Percentiles rank a stretch among this genome's conserved stretches.
Evolutionary conservation across 2,888 invertebrate species (phyloP).

Genomic region (Phragmatobia fuliginosa): DNA sequence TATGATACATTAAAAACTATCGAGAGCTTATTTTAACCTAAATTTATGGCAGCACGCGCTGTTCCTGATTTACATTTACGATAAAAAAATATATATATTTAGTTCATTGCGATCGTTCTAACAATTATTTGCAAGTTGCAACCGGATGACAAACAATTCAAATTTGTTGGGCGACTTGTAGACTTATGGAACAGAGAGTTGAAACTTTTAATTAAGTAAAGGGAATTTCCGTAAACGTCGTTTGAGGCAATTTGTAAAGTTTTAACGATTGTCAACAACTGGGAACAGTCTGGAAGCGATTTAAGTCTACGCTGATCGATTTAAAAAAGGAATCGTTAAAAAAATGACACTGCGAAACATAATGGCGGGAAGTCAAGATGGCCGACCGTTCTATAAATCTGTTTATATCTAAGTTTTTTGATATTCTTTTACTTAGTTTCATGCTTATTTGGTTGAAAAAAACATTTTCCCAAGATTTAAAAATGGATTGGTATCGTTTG

Average conservation of each 20-base stretch:
- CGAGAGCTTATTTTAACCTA: conserved; percentile 23
- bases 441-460: neutral
- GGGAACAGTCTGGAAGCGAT: conserved; percentile 45
- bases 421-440: neutral
- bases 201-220: conserved; percentile 80
- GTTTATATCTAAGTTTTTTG: neutral
- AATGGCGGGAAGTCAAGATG: conserved; percentile 38
- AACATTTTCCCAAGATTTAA: neutral
- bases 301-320: conserved; percentile 54
- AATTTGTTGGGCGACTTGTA: conserved; percentile 56
- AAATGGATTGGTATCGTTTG: too few relatives aligned
- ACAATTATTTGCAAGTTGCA: conserved; percentile 46
- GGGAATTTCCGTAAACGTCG: conserved; percentile 69
- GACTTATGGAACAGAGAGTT: conserved; percentile 53
- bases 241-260: conserved; percentile 75
- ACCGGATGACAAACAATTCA: conserved; percentile 53
- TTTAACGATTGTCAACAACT: conserved; percentile 72
- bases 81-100: conserved; percentile 38
- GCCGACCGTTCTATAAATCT: conserved; percentile 33
- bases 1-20: conserved; percentile 1
- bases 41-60: neutral
- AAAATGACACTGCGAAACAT: conserved; percentile 33
- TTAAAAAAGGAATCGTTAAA: conserved; percentile 44
- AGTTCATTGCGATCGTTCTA: conserved; percentile 35
- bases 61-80: conserved; percentile 6